Evolutionary conservation across 2,113 vertebrate genomes (phyloP), one percentile per base, ranked within the genome.

Genomic region (Platichthys stellatus): DNA sequence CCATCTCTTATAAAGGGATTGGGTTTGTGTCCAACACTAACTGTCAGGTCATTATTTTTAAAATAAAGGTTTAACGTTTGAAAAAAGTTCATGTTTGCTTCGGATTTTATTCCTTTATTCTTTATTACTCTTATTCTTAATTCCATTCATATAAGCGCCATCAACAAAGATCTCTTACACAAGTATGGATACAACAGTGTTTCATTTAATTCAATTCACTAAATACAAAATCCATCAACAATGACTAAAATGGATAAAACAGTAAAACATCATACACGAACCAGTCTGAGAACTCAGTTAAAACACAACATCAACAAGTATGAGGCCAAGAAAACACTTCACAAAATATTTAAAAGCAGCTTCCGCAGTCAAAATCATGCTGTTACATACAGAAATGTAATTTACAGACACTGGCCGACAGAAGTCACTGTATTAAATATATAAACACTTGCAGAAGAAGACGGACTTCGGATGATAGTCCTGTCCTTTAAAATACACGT

Each of bases 271-370:
- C 63, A 80, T 53, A 82, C 68, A 3, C 40, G 3, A 74, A 49
- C 45, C 70, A 62, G 23, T 63, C 23, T 51, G 64, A 66, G 69
- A 88, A 57, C 57, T 64, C 21, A 40, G 15, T 28, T 61, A 65
- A 76, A 86, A 76, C 66, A 87, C 72, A 70, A 77, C 81, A 80
- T 77, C 74, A 61, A 77, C 74, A 61, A 77, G 35, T 71, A 53
- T 59, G 24, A 74, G 38, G 59, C 51, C 1, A 76, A 31, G 31
- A 31, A 31, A 70, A 80, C 74, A 75, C 72, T 24, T 68, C 45
- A 73, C 47, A 72, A 71, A 80, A 80, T 63, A 82, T 72, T 78
- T 60, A 31, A 61, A 77, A 69, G 49, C 31, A 54, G 49, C 24
- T 5, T 43, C 15, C 26, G 24, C n/a, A n/a, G 63, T 60, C 63